These are phyloP conservation scores for Heliangelus exortis DNA, from an alignment of 2,797 vertebrate species.

Conservation along the genomic window DNA sequence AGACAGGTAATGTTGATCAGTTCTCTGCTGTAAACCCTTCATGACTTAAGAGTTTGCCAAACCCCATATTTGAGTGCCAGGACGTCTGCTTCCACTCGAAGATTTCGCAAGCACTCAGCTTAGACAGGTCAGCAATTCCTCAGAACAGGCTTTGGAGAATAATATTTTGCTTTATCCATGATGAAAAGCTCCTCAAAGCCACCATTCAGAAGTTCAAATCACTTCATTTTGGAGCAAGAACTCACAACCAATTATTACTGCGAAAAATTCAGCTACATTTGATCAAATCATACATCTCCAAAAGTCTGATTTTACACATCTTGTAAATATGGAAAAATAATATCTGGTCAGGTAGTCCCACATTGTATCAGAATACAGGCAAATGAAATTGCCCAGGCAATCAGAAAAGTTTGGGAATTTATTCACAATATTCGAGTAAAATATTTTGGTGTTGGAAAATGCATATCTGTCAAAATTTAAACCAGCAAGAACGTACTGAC, in stretches of 20 bases:
- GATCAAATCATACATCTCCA: background rate
- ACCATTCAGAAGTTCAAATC: background rate
- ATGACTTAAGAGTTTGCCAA: background rate
- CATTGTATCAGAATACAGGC: background rate
- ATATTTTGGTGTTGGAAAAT: background rate
- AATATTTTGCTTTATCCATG: background rate
- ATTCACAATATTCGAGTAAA: background rate
- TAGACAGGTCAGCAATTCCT: background rate
- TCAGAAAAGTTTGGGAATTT: background rate
- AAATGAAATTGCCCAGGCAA: background rate
- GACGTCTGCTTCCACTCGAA: background rate
- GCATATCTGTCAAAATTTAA: background rate
- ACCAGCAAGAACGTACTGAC: background rate
- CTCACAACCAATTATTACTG: background rate
- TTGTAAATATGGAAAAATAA: background rate
- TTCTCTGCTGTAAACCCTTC: background rate
- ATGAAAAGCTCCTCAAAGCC: slow-evolving; percentile 6
- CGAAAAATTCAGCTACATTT: background rate
- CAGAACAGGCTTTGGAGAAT: background rate
- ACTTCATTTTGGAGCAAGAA: background rate
- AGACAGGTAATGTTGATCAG: background rate
- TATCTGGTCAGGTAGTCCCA: background rate
- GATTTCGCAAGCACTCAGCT: background rate
- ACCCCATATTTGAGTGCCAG: background rate
- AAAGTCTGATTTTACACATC: background rate